phyloP scores from a whole-genome alignment of 2,113 vertebrate species.

The Brachypteracias leptosomus region DNA sequence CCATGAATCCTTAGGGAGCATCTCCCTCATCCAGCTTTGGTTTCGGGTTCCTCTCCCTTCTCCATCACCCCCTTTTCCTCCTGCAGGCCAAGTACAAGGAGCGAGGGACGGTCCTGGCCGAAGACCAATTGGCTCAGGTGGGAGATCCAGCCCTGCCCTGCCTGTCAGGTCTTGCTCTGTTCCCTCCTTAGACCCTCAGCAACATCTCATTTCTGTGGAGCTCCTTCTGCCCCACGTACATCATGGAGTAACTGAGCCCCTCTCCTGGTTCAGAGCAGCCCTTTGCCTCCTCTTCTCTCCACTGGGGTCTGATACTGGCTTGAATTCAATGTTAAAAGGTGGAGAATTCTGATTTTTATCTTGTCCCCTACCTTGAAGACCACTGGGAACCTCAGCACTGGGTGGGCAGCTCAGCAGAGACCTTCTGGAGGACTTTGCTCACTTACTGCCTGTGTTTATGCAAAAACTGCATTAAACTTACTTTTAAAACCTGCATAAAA shows the following conservation, averaged over 20 bases:
- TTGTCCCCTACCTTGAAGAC: neutral
- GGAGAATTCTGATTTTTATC: neutral
- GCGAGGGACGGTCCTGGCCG: slow-evolving; percentile 91
- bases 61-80: neutral
- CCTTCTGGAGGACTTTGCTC: neutral
- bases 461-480: neutral
- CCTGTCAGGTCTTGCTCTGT: neutral
- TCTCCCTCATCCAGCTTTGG: neutral
- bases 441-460: accelerated
- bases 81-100: slow-evolving; percentile 94
- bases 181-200: neutral
- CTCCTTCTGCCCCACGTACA: neutral
- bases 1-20: accelerated
- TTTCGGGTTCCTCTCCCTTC: neutral
- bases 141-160: neutral
- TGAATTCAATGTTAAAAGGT: neutral
- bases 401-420: neutral
- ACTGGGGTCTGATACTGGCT: accelerated
- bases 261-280: neutral
- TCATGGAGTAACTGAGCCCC: neutral
- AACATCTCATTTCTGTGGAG: neutral
- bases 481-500: too few relatives aligned
- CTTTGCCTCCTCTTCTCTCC: neutral
- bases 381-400: neutral
- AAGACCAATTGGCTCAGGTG: slow-evolving; percentile 93